phyloP scores from a whole-genome alignment of 2,113 vertebrate genomes.

The Lophotis ruficrista region DNA sequence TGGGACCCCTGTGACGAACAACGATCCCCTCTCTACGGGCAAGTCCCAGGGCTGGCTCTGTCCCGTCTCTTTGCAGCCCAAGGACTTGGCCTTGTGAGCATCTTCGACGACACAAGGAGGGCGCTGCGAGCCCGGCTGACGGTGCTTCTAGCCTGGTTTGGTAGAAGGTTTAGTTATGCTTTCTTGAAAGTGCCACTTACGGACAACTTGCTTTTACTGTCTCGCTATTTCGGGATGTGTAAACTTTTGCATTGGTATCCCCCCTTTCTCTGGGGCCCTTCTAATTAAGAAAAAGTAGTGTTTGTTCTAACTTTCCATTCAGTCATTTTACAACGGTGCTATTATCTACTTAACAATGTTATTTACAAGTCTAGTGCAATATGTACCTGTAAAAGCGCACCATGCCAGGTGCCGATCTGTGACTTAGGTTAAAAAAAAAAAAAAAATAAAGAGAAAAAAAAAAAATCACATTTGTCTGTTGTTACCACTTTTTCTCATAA shows the following conservation, averaged over 20 bases:
- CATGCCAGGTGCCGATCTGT: background rate
- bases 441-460: background rate
- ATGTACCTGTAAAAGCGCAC: conserved; percentile 27
- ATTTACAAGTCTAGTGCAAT: conserved; percentile 70
- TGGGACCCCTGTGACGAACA: background rate
- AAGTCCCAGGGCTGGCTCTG: background rate
- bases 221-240: background rate
- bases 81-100: background rate
- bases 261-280: conserved; percentile 20
- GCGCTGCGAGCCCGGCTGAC: background rate
- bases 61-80: background rate
- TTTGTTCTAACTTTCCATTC: conserved; percentile 1
- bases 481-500: conserved; percentile 45
- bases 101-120: background rate
- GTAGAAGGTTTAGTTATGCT: background rate
- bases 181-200: conserved; percentile 5
- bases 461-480: background rate
- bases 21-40: background rate
- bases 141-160: background rate
- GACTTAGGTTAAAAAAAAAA: background rate
- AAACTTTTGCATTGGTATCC: background rate
- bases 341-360: conserved; percentile 39
- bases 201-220: conserved; percentile 35
- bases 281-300: background rate
- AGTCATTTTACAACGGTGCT: conserved; percentile 64